A percentile compares a stretch with the other conserved stretches of the same genome.
phyloP scores from a whole-genome alignment of 2,797 vertebrate species.

The Champsocephalus esox region DNA sequence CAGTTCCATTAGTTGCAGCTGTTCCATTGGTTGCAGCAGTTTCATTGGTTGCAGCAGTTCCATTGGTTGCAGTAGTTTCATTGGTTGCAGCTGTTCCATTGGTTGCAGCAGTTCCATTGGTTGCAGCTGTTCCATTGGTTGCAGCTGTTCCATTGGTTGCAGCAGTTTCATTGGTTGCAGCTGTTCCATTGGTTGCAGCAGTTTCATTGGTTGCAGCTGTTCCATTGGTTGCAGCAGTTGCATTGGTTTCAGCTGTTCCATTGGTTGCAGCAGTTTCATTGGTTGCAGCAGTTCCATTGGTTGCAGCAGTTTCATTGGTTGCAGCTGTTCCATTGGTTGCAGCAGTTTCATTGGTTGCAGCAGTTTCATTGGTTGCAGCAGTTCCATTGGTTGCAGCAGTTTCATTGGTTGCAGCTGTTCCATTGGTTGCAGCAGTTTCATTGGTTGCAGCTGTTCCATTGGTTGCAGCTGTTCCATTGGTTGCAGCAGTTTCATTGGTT shows the following conservation, averaged over 20 bases:
- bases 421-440: too few relatives aligned
- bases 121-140: not conserved
- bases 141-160: not conserved
- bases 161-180: not conserved
- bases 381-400: too few relatives aligned
- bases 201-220: not conserved
- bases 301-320: rapidly evolving
- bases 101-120: too few relatives aligned
- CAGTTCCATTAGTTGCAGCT: too few relatives aligned
- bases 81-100: too few relatives aligned
- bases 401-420: too few relatives aligned
- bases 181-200: not conserved
- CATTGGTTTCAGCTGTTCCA: too few relatives aligned
- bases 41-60: too few relatives aligned
- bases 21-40: too few relatives aligned
- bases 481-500: rapidly evolving
- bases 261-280: not conserved
- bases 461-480: too few relatives aligned
- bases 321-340: not conserved
- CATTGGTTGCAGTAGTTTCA: too few relatives aligned
- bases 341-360: not conserved
- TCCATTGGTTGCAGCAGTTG: not conserved
- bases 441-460: not conserved
- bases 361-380: too few relatives aligned
- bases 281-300: rapidly evolving